Evolutionary conservation across 35 echinoderm and acorn worm genomes (phyloP), one percentile per base, ranked within the genome.

Genomic region (Ophiothrix spiculata): DNA sequence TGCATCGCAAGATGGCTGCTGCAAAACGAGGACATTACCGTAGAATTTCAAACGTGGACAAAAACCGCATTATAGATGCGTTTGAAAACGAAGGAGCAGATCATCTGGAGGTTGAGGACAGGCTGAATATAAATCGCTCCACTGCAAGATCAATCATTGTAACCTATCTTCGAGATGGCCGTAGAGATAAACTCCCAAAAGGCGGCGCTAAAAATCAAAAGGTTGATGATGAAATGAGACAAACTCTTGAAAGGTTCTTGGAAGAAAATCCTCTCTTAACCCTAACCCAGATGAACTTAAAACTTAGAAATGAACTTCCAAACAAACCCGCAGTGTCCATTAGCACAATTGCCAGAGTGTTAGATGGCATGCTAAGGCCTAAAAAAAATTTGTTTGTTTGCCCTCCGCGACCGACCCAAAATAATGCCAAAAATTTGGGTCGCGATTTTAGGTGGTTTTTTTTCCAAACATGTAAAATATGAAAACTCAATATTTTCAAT

Each of bases 101-200:
- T 39, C 21, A 54, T 78, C 75, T 78, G 32, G 75, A 86, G 38
- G 25, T 86, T 25, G 85, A 73, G 3, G 75, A 86, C 36, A 77
- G 74, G 11, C 36, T 86, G 25, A 77, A 41, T 21, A 88, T 88
- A 32, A 88, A 88, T 19, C 45, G 36, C 16, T 25, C 86, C 37
- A 88, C 54, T 25, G 86, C 77, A 33, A 80, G 56, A 80, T 79
- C 86, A 28, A 88, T 88, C 38, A 56, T 88, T 2, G 56, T 56
- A 0, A 88, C 40, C 31, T 88, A 80, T 56, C 35, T 81, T 56
- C 21, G 34, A 4, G 63, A 78, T 35, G 87, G 79, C 21, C 19
- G 87, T 23, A 6, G 16, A 14, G 34, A 86, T 33, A 89, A 75
- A 37, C 73, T 86, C 16, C 56, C 73, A 33, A 86, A 33, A 39